phyloP scores from a whole-genome alignment of 2,797 vertebrate genomes.

The Prionace glauca region DNA sequence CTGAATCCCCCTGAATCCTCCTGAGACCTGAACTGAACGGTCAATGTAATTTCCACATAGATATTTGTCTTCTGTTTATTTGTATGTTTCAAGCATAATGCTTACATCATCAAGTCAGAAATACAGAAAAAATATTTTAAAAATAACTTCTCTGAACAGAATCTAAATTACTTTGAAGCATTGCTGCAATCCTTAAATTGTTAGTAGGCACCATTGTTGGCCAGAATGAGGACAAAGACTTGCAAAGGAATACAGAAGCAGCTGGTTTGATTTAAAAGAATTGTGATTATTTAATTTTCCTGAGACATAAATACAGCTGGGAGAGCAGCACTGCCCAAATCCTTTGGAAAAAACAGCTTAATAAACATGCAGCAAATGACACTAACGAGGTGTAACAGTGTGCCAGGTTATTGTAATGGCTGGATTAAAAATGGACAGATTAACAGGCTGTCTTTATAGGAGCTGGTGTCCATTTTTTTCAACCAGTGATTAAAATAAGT shows the following conservation, averaged over 20 bases:
- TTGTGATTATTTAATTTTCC: conserved; percentile 17
- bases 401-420: neutral
- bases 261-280: neutral
- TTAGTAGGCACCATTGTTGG: neutral
- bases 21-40: neutral
- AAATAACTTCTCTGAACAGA: neutral
- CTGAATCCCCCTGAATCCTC: neutral
- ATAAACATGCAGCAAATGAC: conserved; percentile 28
- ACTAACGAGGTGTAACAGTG: neutral
- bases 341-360: neutral
- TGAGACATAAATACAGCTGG: neutral
- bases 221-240: neutral
- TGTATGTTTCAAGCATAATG: neutral
- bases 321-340: conserved; percentile 10
- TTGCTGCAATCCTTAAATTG: neutral
- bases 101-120: neutral
- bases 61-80: neutral
- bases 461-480: neutral
- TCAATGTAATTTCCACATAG: neutral
- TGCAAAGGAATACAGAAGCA: neutral
- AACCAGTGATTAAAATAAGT: neutral
- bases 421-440: neutral
- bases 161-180: neutral
- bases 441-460: neutral
- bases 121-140: neutral